These are phyloP conservation scores for Papilio xuthus DNA, from an alignment of 1,140 invertebrate genomes.

Conservation along the genomic window DNA sequence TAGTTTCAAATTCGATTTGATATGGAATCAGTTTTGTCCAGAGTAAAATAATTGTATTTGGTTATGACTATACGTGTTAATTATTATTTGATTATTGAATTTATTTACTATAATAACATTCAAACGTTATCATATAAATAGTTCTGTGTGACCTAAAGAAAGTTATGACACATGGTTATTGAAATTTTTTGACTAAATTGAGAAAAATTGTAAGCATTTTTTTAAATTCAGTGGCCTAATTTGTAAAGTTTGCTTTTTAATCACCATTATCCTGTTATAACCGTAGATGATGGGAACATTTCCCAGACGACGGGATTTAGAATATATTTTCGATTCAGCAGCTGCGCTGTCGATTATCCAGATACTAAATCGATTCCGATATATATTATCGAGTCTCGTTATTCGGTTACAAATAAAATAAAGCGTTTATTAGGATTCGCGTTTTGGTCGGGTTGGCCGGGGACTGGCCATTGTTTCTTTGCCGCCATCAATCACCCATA, in stretches of 20 bases:
- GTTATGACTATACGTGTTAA: not conserved
- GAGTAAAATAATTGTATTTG: not conserved
- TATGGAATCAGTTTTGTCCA: not conserved
- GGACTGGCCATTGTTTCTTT: slow-evolving; percentile 76
- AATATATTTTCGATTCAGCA: slow-evolving; percentile 47
- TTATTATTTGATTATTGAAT: too few relatives aligned
- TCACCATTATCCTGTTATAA: not conserved
- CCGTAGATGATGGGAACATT: not conserved
- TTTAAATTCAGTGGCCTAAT: not conserved
- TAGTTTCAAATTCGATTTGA: not conserved
- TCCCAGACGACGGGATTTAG: slow-evolving; percentile 7
- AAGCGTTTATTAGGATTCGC: slow-evolving; percentile 80
- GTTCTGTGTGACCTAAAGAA: too few relatives aligned
- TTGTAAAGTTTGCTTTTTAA: not conserved
- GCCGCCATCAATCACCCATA: slow-evolving; percentile 77
- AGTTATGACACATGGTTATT: too few relatives aligned
- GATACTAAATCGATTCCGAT: slow-evolving; percentile 71
- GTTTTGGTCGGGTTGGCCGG: slow-evolving; percentile 64
- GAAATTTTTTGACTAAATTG: too few relatives aligned
- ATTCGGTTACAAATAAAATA: slow-evolving; percentile 77
- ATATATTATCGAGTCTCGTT: slow-evolving; percentile 75
- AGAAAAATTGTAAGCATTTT: too few relatives aligned
- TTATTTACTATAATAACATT: too few relatives aligned
- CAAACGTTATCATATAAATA: too few relatives aligned
- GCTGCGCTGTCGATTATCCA: slow-evolving; percentile 62